Evolutionary conservation across 2,888 invertebrate species (phyloP), one percentile per base, ranked within the genome.

Genomic region (Charanyca ferruginea): DNA sequence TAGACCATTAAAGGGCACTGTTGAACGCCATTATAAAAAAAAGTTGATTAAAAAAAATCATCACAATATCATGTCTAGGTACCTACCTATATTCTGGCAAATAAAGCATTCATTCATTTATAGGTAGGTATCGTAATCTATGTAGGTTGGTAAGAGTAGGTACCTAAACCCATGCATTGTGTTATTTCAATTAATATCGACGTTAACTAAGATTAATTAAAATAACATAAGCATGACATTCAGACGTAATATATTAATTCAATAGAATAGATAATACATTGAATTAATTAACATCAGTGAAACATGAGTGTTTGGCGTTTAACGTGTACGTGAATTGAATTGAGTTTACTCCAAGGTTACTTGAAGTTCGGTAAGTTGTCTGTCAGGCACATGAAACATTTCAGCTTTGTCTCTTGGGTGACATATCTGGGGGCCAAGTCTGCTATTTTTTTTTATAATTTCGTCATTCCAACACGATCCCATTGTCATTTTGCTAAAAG

Each of bases 351-450:
- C 3, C 35, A 60, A 69, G 72, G 66, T 57, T 23, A 23, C 9
- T 8, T 63, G 42, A 62, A 74, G 47, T 52, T 75, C 47, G 22
- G 65, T 22, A 53, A 52, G 60, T 60, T 67, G 57, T 52, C 61
- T 61, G 57, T 53, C 32, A 63, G 0, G 4, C 38, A 16, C 38
- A 38, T 13, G 16, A 16, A 4, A 38, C 38, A 16, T 38, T 38
- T 38, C 13, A 38, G 38, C 38, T 3, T 38, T 38, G 16, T 32
- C 5, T 38, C 16, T 38, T 5, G 38, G 5, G 2, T 38, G 16
- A 16, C 38, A 3, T 4, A 16, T 32, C 32, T 32, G 32, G 9
- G 32, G 7, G 9, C n/a, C n/a, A n/a, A n/a, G n/a, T n/a, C n/a
- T n/a, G n/a, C n/a, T n/a, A n/a, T n/a, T n/a, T n/a, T n/a, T n/a